Evolutionary conservation across 2,888 invertebrate genomes (phyloP).

Genomic region (Mesorhabditis belari): DNA sequence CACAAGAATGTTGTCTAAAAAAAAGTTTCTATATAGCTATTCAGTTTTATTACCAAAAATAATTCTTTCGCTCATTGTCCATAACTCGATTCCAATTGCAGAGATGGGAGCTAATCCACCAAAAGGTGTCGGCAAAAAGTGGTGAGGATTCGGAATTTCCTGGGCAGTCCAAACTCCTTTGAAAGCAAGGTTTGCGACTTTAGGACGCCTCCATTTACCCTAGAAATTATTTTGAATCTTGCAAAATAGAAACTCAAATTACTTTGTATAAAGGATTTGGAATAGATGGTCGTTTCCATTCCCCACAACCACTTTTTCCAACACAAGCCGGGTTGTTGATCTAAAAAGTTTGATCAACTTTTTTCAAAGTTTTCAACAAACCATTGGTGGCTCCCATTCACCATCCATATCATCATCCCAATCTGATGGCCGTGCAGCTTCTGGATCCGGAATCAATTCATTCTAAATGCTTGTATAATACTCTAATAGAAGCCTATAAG

Average conservation of each 20-base stretch:
- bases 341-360: no score
- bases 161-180: slow-evolving; percentile 62
- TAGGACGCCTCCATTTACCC: slow-evolving; percentile 82
- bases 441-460: slow-evolving; percentile 74
- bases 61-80: slow-evolving; percentile 93
- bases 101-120: slow-evolving; percentile 36
- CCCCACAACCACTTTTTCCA: slow-evolving; percentile 78
- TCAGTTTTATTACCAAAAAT: slow-evolving; percentile 69
- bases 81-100: slow-evolving; percentile 89
- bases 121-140: slow-evolving; percentile 80
- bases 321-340: slow-evolving; percentile 29
- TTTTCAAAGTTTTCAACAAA: slow-evolving; percentile 55
- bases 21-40: background rate
- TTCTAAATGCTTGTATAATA: slow-evolving; percentile 48
- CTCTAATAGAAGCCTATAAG: no score
- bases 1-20: slow-evolving; percentile 70
- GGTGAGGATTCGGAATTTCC: slow-evolving; percentile 82
- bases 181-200: slow-evolving; percentile 60
- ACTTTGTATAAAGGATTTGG: slow-evolving; percentile 60
- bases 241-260: background rate
- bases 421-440: slow-evolving; percentile 79
- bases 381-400: slow-evolving; percentile 88
- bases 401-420: slow-evolving; percentile 99
- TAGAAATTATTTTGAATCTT: slow-evolving; percentile 48
- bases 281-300: slow-evolving; percentile 68